These are phyloP conservation scores for Cyclina sinensis DNA, from an alignment of 1,140 invertebrate genomes.

Conservation along the genomic window DNA sequence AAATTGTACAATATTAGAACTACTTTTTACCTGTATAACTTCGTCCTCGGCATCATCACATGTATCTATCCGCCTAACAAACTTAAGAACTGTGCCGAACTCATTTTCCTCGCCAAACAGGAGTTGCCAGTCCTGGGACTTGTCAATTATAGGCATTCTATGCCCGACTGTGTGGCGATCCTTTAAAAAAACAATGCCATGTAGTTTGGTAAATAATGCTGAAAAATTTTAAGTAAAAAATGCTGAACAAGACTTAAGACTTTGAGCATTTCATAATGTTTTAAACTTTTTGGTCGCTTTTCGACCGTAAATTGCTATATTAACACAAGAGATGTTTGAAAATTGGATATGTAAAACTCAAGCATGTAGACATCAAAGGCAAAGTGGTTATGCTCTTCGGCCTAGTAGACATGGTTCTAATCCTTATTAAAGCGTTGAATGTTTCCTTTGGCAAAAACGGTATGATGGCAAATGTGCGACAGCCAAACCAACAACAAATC, in stretches of 20 bases:
- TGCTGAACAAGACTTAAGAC: no score
- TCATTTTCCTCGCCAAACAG: conserved; percentile 14
- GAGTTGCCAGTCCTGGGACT: conserved; percentile 33
- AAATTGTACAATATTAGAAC: background rate
- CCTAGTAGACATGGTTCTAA: no score
- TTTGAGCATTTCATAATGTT: no score
- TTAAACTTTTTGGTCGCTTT: background rate
- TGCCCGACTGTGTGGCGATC: conserved; percentile 42
- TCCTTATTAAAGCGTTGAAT: no score
- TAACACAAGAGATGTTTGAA: background rate
- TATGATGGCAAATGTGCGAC: no score
- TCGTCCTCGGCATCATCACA: conserved; percentile 40
- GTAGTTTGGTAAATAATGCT: background rate
- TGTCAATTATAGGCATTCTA: background rate
- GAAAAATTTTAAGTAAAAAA: background rate
- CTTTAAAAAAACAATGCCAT: background rate
- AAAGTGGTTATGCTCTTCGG: no score
- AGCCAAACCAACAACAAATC: no score
- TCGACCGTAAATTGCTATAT: background rate
- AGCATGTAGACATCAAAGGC: no score
- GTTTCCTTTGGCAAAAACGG: no score
- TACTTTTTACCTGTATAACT: conserved; percentile 5
- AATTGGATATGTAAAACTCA: no score
- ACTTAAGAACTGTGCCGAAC: conserved; percentile 45
- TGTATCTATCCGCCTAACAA: conserved; percentile 45